A percentile compares a stretch with the other conserved stretches of the same genome.
Evolutionary conservation across 2,113 vertebrate genomes (phyloP).

Genomic region (Myiozetetes cayanensis): DNA sequence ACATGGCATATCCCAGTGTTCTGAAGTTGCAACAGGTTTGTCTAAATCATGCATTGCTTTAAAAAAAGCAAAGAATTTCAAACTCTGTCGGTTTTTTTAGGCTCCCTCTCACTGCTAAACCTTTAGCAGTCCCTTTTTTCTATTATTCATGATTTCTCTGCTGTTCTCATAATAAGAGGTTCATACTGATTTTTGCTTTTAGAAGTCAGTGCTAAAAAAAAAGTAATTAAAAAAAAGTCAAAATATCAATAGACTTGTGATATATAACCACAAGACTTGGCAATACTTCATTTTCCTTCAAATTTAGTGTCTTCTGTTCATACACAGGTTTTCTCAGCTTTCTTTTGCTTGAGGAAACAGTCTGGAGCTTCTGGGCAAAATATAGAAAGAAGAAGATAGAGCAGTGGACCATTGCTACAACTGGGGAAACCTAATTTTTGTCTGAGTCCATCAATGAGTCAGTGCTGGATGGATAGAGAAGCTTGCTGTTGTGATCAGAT

Average conservation of each 20-base stretch:
- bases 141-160: background rate
- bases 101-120: background rate
- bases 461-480: background rate
- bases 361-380: background rate
- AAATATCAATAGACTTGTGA: slow-evolving; percentile 2
- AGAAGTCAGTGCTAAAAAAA: background rate
- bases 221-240: background rate
- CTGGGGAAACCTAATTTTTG: background rate
- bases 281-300: slow-evolving; percentile 14
- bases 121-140: background rate
- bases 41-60: background rate
- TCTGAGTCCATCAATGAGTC: background rate
- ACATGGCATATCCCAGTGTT: background rate
- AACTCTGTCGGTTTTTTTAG: background rate
- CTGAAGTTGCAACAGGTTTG: background rate
- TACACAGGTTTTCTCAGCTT: slow-evolving; percentile 9
- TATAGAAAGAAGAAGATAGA: background rate
- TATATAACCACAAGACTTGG: slow-evolving; percentile 19
- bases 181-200: slow-evolving; percentile 2
- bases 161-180: background rate
- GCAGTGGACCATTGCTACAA: background rate
- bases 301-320: background rate
- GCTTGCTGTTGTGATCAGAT: background rate
- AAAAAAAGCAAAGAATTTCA: background rate
- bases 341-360: background rate